These are phyloP conservation scores for Pavo muticus DNA, from an alignment of 2,113 vertebrate species.

Conservation along the genomic window DNA sequence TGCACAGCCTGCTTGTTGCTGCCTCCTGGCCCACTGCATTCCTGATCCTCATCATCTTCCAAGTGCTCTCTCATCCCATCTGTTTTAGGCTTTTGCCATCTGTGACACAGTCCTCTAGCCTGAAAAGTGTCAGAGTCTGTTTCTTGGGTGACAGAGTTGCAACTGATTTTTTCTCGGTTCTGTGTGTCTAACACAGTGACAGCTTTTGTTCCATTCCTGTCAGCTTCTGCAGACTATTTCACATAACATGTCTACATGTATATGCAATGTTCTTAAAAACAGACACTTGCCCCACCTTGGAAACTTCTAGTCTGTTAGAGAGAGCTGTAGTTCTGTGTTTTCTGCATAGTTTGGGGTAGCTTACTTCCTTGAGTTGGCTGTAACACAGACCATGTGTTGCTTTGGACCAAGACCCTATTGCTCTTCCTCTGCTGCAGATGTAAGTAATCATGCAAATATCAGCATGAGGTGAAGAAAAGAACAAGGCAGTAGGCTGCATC, in stretches of 20 bases:
- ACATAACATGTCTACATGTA: neutral
- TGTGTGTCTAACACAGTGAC: neutral
- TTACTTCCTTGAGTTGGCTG: neutral
- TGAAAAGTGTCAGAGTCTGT: neutral
- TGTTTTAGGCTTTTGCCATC: slow-evolving; percentile 22
- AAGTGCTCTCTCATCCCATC: slow-evolving; percentile 10
- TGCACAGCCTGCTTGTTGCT: neutral
- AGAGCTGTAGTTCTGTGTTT: accelerated
- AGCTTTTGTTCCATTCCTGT: neutral
- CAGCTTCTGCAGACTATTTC: neutral
- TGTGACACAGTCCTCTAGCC: neutral
- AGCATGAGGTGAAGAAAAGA: neutral
- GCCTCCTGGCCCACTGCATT: neutral
- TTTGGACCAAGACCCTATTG: neutral
- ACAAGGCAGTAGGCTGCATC: neutral
- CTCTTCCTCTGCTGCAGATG: neutral
- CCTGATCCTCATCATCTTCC: neutral
- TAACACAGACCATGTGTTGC: neutral
- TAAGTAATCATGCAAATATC: neutral
- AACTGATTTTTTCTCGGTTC: neutral
- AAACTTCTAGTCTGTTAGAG: neutral
- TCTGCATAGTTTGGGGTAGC: neutral
- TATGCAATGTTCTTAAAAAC: neutral
- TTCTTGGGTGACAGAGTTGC: neutral
- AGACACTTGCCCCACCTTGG: neutral